These are phyloP conservation scores for Xanthia icteritia DNA, from an alignment of 2,888 invertebrate genomes.

Conservation along the genomic window DNA sequence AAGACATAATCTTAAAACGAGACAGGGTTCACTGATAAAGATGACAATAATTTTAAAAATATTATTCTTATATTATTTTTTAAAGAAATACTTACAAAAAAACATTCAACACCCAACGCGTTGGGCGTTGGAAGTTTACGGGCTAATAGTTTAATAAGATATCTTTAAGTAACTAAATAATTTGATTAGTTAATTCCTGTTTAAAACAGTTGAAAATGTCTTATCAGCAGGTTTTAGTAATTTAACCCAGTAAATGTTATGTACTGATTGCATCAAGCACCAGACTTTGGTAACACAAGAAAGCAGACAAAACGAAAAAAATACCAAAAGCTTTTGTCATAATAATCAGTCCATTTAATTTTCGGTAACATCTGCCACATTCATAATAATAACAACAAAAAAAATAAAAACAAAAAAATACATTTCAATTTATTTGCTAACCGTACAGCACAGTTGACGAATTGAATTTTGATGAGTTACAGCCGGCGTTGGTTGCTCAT, in stretches of 20 bases:
- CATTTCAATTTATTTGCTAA: conserved; percentile 66
- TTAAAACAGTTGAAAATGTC: background rate
- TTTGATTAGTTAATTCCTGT: background rate
- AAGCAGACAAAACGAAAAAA: background rate
- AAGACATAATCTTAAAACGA: background rate
- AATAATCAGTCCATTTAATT: conserved; percentile 5
- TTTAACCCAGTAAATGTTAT: background rate
- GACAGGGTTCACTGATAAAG: background rate
- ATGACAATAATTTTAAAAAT: background rate
- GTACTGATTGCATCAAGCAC: background rate
- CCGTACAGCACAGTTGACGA: conserved; percentile 83
- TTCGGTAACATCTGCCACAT: conserved; percentile 25
- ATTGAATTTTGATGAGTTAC: conserved; percentile 89
- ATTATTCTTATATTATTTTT: background rate
- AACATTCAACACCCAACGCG: too few relatives aligned
- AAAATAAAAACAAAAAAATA: background rate
- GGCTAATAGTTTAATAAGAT: background rate
- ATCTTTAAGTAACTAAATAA: background rate
- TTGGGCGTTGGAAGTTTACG: background rate
- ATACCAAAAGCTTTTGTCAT: background rate
- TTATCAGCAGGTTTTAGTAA: background rate
- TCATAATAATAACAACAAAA: background rate
- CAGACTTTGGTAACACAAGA: background rate
- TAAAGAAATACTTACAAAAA: background rate
- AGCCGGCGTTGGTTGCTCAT: conserved; percentile 79